Conservation (phyloP, 2,888 invertebrate genomes). For the Masnerella sp. region DNA sequence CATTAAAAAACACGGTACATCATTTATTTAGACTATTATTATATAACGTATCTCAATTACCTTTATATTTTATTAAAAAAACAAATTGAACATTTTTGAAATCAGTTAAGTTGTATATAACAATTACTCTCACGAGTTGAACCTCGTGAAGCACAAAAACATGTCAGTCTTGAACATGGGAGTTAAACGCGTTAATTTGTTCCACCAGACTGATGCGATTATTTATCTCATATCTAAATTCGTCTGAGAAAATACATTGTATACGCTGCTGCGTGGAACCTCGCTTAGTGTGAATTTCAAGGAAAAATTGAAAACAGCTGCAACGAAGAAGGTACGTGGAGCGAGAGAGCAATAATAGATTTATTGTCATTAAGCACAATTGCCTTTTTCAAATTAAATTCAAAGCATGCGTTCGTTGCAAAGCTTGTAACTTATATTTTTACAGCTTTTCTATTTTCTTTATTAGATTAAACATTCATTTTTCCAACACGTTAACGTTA, state of each 20-base stretch:
- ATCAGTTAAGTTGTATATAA: too few species aligned
- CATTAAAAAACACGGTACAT: too few species aligned
- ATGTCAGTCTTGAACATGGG: neutral
- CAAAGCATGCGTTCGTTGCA: too few species aligned
- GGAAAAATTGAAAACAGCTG: neutral
- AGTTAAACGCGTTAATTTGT: neutral
- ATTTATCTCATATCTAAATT: slow-evolving; percentile 6
- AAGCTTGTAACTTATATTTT: too few species aligned
- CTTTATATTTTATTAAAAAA: too few species aligned
- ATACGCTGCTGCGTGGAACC: neutral
- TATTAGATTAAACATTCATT: too few species aligned
- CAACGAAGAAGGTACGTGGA: neutral
- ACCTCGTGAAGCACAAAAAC: neutral
- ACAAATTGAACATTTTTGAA: too few species aligned
- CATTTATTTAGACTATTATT: too few species aligned
- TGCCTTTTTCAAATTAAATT: neutral
- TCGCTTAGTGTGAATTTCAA: neutral
- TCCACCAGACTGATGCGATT: neutral
- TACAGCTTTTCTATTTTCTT: too few species aligned
- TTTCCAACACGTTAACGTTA: too few species aligned
- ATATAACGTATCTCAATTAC: too few species aligned
- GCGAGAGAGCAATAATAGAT: neutral
- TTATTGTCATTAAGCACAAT: neutral
- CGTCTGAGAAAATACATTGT: slow-evolving; percentile 2
- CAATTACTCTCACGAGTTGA: too few species aligned